A percentile compares a stretch with the other conserved stretches of the same genome.
phyloP scores from a whole-genome alignment of 2,888 invertebrate genomes.

The Epiblema foenella region DNA sequence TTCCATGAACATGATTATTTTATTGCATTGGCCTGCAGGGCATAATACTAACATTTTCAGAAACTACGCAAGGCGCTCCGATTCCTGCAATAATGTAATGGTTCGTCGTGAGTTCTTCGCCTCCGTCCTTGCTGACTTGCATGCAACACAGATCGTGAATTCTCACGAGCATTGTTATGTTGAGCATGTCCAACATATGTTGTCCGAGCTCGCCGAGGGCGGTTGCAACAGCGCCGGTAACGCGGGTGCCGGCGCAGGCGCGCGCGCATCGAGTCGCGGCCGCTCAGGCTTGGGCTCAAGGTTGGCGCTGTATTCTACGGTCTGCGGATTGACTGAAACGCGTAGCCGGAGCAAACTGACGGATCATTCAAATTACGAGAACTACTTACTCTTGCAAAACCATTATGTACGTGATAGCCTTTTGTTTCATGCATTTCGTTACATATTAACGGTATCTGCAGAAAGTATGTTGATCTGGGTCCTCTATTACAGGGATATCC shows the following conservation, averaged over 20 bases:
- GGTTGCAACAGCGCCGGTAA: constrained; percentile 13
- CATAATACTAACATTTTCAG: not conserved
- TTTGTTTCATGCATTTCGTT: no score
- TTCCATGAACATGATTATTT: no score
- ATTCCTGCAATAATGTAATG: not conserved
- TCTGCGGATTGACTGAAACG: not conserved
- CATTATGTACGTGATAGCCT: no score
- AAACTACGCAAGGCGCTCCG: not conserved
- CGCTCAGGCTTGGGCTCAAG: not conserved
- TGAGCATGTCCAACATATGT: constrained; percentile 20
- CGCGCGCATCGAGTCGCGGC: not conserved
- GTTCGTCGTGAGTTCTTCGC: constrained; percentile 7
- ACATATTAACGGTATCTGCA: no score
- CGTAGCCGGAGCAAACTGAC: not conserved
- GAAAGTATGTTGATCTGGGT: no score
- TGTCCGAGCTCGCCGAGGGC: constrained; percentile 15
- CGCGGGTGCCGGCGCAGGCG: constrained; percentile 7
- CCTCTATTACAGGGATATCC: no score
- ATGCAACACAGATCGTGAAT: constrained; percentile 29
- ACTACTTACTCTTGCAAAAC: no score
- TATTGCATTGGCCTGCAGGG: not conserved
- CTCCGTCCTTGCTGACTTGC: constrained; percentile 10
- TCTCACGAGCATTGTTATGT: constrained; percentile 31
- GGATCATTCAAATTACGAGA: no score
- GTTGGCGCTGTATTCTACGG: not conserved